Percentiles rank a stretch among this genome's conserved stretches.
These are phyloP conservation scores for Latrodectus elegans DNA, from an alignment of 2,888 invertebrate species.

Conservation along the genomic window DNA sequence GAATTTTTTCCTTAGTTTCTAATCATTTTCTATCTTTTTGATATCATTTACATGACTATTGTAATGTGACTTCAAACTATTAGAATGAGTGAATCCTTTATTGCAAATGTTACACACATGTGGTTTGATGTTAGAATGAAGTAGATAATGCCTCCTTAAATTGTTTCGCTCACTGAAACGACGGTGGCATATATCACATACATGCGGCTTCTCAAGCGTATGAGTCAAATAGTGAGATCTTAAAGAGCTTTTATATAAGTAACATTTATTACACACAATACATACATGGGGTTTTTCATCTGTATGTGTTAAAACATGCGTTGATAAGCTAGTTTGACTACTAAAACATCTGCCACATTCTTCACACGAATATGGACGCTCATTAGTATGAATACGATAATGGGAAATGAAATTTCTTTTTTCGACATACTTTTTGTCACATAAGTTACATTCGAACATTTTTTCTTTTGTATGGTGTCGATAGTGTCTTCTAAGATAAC, in stretches of 20 bases:
- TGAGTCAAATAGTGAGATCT: slow-evolving; percentile 33
- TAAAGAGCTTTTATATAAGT: slow-evolving; percentile 22
- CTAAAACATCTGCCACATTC: slow-evolving; percentile 27
- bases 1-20: no score
- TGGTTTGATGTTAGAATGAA: slow-evolving; percentile 26
- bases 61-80: slow-evolving; percentile 26
- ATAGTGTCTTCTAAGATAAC: slow-evolving; percentile 9
- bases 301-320: not conserved
- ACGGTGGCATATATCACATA: slow-evolving; percentile 22
- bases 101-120: slow-evolving; percentile 16
- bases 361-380: slow-evolving; percentile 17
- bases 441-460: slow-evolving; percentile 8
- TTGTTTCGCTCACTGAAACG: slow-evolving; percentile 27
- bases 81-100: slow-evolving; percentile 33
- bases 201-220: slow-evolving; percentile 13
- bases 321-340: slow-evolving; percentile 5
- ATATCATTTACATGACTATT: not conserved
- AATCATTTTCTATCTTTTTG: no score
- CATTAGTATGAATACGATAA: slow-evolving; percentile 12
- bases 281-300: slow-evolving; percentile 6
- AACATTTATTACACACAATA: slow-evolving; percentile 19
- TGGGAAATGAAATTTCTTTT: slow-evolving; percentile 13
- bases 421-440: slow-evolving; percentile 16
- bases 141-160: slow-evolving; percentile 14
- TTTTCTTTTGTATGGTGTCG: slow-evolving; percentile 14